Base-by-base conservation (phyloP, 2,113 vertebrate genomes). In the Scatophagus argus region DNA sequence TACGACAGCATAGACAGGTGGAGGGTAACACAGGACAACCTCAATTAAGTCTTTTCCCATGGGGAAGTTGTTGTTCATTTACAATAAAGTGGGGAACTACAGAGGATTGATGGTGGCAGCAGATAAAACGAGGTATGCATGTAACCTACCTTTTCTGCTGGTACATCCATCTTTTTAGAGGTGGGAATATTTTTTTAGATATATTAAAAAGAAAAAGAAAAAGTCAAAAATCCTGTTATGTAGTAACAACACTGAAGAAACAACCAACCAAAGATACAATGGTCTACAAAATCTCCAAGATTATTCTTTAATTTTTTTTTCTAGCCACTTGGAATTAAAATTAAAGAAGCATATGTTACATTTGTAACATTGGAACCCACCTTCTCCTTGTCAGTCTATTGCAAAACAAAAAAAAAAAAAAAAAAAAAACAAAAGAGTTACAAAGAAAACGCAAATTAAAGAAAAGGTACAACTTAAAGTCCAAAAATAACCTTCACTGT, bases 361-460 rank as follows among this genome's bases (percentile, higher is more conserved):
- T 76, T 63, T 51, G 23, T 27, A 43, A 73, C 8, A 54, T 0
- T 58, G 41, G 32, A 21, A 87, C 88, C 84, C 85, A 91, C 91
- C 87, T 89, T 81, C 34, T 87, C 78, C 70, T 88, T 74, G 46
- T 83, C 85, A 83, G 81, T 54, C 94, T 94, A 88, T 90, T 80
- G 79, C 82, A 81, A 79, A n/a, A 83, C 66, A 69, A 69, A 79
- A 32, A 75, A 66, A 76, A 69, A 79, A 32, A 75, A 66, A 76
- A 81, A 79, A n/a, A 83, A 64, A 69, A 69, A 79, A 32, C 74
- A 66, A 76, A 66, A 71, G 25, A 73, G 32, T 25, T 41, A 68
- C 8, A 56, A 58, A 52, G 47, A 60, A 73, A 78, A 58, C 6
- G 78, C 12, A 46, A 58, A 74, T 84, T 58, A 72, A 54, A 47